These are phyloP conservation scores for Drosophila pandora DNA, from an alignment of 1,140 invertebrate genomes.

Conservation along the genomic window DNA sequence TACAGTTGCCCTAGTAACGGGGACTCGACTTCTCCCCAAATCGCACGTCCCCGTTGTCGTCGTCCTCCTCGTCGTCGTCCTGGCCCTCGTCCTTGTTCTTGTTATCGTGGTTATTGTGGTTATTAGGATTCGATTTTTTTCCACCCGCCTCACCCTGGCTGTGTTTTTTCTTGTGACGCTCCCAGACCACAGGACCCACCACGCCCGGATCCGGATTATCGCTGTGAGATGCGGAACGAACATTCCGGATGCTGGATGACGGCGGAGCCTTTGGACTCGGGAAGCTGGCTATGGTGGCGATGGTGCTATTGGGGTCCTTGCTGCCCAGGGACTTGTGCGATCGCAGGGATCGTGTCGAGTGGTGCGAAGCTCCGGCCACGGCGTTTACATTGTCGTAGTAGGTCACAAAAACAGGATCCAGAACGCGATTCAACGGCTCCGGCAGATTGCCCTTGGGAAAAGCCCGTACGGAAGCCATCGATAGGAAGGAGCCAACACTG, in stretches of 20 bases:
- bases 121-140: slow-evolving; percentile 27
- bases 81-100: background rate
- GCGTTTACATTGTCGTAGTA: slow-evolving; percentile 87
- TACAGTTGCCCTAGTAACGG: slow-evolving; percentile 74
- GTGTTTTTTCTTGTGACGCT: slow-evolving; percentile 86
- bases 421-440: slow-evolving; percentile 90
- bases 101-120: slow-evolving; percentile 14
- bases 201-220: slow-evolving; percentile 89
- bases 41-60: slow-evolving; percentile 62
- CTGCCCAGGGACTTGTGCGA: slow-evolving; percentile 53
- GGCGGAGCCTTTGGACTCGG: slow-evolving; percentile 75
- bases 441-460: slow-evolving; percentile 86
- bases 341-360: slow-evolving; percentile 53
- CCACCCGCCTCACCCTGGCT: slow-evolving; percentile 74
- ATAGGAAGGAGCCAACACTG: slow-evolving; percentile 85
- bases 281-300: slow-evolving; percentile 78
- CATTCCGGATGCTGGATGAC: slow-evolving; percentile 36
- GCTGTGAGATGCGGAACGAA: slow-evolving; percentile 75
- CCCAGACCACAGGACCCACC: slow-evolving; percentile 92
- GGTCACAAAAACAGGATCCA: slow-evolving; percentile 89
- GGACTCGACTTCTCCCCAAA: slow-evolving; percentile 54
- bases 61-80: slow-evolving; percentile 17
- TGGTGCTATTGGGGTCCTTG: slow-evolving; percentile 57
- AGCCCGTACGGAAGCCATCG: slow-evolving; percentile 91
- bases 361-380: slow-evolving; percentile 43